Evolutionary conservation across 2,797 vertebrate species (phyloP).

Genomic region (Pseudomugil tenellus): DNA sequence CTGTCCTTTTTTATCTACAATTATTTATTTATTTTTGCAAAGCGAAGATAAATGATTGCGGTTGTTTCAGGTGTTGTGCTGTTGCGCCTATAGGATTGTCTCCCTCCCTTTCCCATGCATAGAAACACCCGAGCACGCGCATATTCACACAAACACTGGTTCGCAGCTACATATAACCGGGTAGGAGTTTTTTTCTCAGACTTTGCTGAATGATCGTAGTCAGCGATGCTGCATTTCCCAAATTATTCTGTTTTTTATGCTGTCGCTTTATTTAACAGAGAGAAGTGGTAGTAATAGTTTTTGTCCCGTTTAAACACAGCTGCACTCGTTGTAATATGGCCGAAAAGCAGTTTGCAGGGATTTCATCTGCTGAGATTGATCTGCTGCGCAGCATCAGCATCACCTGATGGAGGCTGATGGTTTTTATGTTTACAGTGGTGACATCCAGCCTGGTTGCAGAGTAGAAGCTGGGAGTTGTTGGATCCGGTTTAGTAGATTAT

Average conservation of each 20-base stretch:
- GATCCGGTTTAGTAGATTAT: not conserved
- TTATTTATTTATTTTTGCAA: slow-evolving; percentile 19
- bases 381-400: slow-evolving; percentile 33
- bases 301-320: slow-evolving; percentile 11
- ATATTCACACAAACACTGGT: not conserved
- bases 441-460: slow-evolving; percentile 10
- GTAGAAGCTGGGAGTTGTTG: slow-evolving; percentile 6
- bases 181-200: slow-evolving; percentile 25
- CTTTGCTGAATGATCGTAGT: slow-evolving; percentile 12
- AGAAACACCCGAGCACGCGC: slow-evolving; percentile 10
- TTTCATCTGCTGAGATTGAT: not conserved
- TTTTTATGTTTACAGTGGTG: slow-evolving; percentile 22
- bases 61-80: slow-evolving; percentile 65
- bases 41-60: slow-evolving; percentile 73
- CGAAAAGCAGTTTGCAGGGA: not conserved
- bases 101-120: slow-evolving; percentile 1
- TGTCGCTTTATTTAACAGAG: not conserved
- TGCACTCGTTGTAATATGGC: not conserved
- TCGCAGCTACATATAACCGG: slow-evolving; percentile 22
- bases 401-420: slow-evolving; percentile 35
- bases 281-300: not conserved
- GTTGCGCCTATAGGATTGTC: not conserved
- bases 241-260: slow-evolving; percentile 11
- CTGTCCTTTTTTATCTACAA: slow-evolving; percentile 24
- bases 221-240: not conserved